Base-by-base conservation (phyloP, 2,113 vertebrate species). In the Oncorhynchus mykiss region DNA sequence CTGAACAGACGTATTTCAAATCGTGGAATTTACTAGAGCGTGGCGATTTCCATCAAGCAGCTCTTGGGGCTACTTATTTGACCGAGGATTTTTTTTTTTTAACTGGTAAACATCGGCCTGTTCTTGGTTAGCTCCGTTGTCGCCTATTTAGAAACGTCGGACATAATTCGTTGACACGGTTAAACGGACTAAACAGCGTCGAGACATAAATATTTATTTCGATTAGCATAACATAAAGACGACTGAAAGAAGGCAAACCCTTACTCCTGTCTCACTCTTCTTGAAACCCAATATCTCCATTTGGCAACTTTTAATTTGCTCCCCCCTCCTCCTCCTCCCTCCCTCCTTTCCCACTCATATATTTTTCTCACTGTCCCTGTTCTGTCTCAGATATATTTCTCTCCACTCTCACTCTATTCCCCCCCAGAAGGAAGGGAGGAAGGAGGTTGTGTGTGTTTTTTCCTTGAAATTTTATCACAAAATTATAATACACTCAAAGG, bases 401-500 rank as follows among this genome's bases (percentile, higher is more conserved):
- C 92, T 91, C 87, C 91, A 87, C 94, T 93, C 94, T 94, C 91
- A 92, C 94, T 93, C 92, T 93, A 93, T 94, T 95, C 96, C 96
- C 95, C 95, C 96, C 96, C 96, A 93, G 95, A 95, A 96, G 96
- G 92, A 93, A 92, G 90, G 91, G 94, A 95, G 95, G 96, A 96
- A 96, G 95, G 95, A 96, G 95, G 93, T 91, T 94, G 95, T 95
- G 95, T 95, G 95, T 93, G 95, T 95, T 96, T 95, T 39, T 97
- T 97, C 96, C 97, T 97, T 97, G 96, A 98, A 98, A 98, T 96
- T 98, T 99, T 99, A 99, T 98, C 97, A 97, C 97, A 97, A 99
- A 99, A 99, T 99, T 98, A 98, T 97, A 97, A 98, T 97, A 97
- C 97, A 98, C 96, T 98, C 96, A 97, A 97, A 98, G 96, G 96